Conservation (phyloP, 2,113 vertebrate genomes). For the Papio anubis region DNA sequence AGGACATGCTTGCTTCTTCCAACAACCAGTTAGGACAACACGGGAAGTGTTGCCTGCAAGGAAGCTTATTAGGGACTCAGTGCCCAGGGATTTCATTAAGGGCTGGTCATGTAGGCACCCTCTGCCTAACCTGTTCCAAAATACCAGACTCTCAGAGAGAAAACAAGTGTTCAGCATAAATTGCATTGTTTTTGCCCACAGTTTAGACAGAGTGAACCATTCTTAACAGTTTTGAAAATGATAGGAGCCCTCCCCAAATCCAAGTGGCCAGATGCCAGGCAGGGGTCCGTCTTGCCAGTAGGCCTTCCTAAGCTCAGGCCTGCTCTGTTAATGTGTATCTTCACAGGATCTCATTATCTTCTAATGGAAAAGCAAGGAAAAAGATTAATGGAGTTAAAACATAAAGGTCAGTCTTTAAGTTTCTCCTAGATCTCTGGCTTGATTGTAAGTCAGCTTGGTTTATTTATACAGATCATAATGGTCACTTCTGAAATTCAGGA, state of each 20-base stretch:
- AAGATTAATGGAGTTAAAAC: neutral
- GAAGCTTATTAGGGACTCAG: neutral
- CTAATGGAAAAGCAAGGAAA: neutral
- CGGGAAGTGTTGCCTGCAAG: neutral
- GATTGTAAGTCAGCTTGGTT: neutral
- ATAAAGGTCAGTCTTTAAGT: neutral
- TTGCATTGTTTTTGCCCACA: neutral
- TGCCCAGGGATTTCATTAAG: neutral
- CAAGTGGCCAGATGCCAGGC: neutral
- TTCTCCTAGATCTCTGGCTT: neutral
- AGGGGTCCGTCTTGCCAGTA: neutral
- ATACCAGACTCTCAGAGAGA: neutral
- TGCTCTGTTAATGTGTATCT: neutral
- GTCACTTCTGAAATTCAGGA: neutral
- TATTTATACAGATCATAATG: neutral
- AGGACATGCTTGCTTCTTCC: neutral
- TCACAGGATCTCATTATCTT: neutral
- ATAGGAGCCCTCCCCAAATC: neutral
- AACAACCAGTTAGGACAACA: neutral
- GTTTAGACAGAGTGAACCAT: neutral
- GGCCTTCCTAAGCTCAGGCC: neutral
- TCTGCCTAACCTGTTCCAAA: neutral
- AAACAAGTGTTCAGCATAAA: neutral
- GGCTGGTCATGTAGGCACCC: neutral
- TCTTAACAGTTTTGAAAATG: neutral